Evolutionary conservation across 2,888 invertebrate species (phyloP).

Genomic region (Pegoplata infirma): DNA sequence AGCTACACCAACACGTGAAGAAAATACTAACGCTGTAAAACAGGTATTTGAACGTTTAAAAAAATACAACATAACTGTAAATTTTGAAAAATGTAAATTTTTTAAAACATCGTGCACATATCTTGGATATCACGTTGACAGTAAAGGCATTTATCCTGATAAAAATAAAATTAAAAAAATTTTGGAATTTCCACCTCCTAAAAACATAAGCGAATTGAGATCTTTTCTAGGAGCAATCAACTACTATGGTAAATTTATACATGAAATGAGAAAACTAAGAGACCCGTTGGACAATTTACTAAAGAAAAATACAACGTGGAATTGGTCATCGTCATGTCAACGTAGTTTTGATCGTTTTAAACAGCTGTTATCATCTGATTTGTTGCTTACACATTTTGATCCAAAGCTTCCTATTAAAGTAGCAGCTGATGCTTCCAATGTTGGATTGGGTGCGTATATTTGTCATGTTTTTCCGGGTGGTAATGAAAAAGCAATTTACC

Average conservation of each 20-base stretch:
- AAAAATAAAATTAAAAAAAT: slow-evolving; percentile 30
- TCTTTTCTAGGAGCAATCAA: slow-evolving; percentile 48
- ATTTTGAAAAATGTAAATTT: slow-evolving; percentile 53
- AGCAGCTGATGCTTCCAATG: slow-evolving; percentile 33
- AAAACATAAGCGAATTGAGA: slow-evolving; percentile 33
- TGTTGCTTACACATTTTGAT: slow-evolving; percentile 69
- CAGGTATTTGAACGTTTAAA: slow-evolving; percentile 34
- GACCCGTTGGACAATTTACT: slow-evolving; percentile 36
- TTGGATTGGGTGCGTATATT: slow-evolving; percentile 38
- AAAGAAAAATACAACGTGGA: slow-evolving; percentile 41
- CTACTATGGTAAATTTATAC: slow-evolving; percentile 47
- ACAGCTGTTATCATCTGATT: slow-evolving; percentile 68
- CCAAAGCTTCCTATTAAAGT: too few relatives aligned
- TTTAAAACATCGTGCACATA: slow-evolving; percentile 44
- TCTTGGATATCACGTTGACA: slow-evolving; percentile 30
- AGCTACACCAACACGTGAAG: slow-evolving; percentile 25
- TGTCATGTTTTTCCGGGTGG: slow-evolving; percentile 65
- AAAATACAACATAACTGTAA: slow-evolving; percentile 38
- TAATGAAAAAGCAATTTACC: slow-evolving; percentile 37
- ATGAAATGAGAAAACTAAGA: slow-evolving; percentile 36
- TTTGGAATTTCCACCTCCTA: slow-evolving; percentile 8
- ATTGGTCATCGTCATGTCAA: slow-evolving; percentile 40
- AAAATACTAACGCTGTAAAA: slow-evolving; percentile 24
- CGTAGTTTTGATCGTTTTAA: slow-evolving; percentile 55
- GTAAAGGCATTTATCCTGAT: slow-evolving; percentile 26